A percentile compares a stretch with the other conserved stretches of the same genome.
Conservation (phyloP, 2,113 vertebrate species). For the Microcebus griseorufus region DNA sequence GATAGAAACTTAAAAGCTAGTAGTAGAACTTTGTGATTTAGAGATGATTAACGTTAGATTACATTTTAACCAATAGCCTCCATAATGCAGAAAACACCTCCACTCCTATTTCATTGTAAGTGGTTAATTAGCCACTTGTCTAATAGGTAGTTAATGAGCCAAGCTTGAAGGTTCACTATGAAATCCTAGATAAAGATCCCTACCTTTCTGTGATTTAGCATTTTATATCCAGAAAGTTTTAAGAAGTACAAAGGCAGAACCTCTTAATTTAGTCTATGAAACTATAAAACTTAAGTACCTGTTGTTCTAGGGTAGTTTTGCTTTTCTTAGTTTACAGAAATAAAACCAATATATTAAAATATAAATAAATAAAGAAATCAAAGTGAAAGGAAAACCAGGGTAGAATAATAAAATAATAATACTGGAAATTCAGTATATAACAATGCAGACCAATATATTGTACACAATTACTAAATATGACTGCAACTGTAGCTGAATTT, state of each 20-base stretch:
- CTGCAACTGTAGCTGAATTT: constrained; percentile 19
- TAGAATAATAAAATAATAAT: neutral
- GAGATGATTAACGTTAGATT: neutral
- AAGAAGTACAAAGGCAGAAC: neutral
- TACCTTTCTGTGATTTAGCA: neutral
- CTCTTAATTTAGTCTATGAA: neutral
- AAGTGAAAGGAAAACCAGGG: neutral
- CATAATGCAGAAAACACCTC: neutral
- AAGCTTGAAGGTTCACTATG: neutral
- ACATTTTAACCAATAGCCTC: neutral
- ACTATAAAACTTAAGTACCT: neutral
- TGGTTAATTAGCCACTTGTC: neutral
- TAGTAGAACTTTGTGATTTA: constrained; percentile 9
- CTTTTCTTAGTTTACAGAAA: neutral
- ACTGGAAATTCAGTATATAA: neutral
- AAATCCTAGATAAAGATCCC: neutral
- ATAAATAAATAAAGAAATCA: neutral
- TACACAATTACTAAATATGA: neutral
- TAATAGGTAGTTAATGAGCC: neutral
- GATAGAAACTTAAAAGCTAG: constrained; percentile 11
- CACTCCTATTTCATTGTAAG: neutral
- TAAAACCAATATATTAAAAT: neutral
- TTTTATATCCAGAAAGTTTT: constrained; percentile 16
- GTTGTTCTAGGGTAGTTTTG: neutral
- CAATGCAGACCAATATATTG: neutral